A percentile compares a stretch with the other conserved stretches of the same genome.
These are phyloP conservation scores for Zapornia atra DNA, from an alignment of 2,113 vertebrate genomes.

Conservation along the genomic window DNA sequence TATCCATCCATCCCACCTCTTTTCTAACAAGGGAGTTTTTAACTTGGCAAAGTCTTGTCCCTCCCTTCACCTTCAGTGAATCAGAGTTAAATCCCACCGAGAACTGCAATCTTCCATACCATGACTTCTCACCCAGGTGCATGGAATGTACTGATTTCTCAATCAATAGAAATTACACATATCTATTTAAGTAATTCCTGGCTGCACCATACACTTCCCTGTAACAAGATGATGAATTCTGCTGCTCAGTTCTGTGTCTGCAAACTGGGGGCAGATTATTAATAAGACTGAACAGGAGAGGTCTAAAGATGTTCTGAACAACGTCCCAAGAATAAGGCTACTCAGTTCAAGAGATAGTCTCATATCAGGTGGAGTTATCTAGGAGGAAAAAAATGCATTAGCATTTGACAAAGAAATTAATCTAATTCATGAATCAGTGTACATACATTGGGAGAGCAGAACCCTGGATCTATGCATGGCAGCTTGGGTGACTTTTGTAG, in stretches of 20 bases:
- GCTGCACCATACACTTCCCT: rapidly evolving
- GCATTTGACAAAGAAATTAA: background rate
- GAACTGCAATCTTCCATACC: background rate
- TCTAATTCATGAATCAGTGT: background rate
- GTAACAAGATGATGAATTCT: background rate
- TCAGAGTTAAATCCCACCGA: background rate
- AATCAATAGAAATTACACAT: background rate
- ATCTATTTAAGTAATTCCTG: background rate
- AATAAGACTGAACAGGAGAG: background rate
- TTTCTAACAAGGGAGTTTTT: background rate
- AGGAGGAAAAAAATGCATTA: background rate
- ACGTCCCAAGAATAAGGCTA: background rate
- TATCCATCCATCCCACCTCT: background rate
- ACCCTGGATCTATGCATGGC: background rate
- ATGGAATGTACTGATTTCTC: background rate
- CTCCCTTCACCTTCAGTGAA: background rate
- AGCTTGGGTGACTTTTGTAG: background rate
- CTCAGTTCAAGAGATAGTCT: background rate
- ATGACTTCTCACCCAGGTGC: background rate
- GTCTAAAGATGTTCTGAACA: background rate
- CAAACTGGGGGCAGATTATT: background rate
- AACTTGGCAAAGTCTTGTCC: background rate
- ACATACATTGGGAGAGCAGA: background rate
- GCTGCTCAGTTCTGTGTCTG: background rate
- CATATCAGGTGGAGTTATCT: background rate